Evolutionary conservation across 2,888 invertebrate species (phyloP).

Genomic region (Embidobia sp.): DNA sequence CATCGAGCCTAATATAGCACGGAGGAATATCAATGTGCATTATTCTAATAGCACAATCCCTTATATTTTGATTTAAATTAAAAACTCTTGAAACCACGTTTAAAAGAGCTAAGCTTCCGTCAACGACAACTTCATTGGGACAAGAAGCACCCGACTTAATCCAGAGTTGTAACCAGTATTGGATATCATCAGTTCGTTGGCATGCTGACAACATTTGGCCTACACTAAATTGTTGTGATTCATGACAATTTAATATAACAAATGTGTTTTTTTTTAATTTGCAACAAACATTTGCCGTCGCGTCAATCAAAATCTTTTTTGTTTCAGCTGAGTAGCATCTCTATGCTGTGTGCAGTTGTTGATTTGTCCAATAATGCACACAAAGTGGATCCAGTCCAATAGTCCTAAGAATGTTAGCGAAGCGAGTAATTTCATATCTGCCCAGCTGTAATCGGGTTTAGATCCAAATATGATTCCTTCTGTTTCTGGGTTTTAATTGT

Average conservation of each 20-base stretch:
- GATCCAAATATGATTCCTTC: background rate
- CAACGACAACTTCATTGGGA: background rate
- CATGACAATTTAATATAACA: background rate
- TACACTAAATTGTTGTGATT: conserved; percentile 1
- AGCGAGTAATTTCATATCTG: background rate
- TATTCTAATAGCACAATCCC: background rate
- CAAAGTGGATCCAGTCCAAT: background rate
- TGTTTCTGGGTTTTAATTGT: background rate
- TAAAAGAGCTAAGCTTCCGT: background rate
- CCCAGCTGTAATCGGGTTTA: background rate
- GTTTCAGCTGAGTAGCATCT: background rate
- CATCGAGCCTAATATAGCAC: background rate
- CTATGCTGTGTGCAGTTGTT: background rate
- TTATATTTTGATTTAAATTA: background rate
- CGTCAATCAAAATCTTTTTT: background rate
- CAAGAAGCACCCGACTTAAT: background rate
- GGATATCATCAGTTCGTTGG: background rate
- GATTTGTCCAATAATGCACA: background rate
- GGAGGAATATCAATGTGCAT: background rate
- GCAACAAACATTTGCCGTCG: background rate
- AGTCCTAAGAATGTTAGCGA: background rate
- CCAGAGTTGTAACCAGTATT: conserved; percentile 2
- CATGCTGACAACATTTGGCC: background rate
- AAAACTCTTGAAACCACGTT: background rate
- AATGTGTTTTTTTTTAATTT: background rate